Evolutionary conservation across 2,888 invertebrate species (phyloP).

Genomic region (Drosophila testacea): DNA sequence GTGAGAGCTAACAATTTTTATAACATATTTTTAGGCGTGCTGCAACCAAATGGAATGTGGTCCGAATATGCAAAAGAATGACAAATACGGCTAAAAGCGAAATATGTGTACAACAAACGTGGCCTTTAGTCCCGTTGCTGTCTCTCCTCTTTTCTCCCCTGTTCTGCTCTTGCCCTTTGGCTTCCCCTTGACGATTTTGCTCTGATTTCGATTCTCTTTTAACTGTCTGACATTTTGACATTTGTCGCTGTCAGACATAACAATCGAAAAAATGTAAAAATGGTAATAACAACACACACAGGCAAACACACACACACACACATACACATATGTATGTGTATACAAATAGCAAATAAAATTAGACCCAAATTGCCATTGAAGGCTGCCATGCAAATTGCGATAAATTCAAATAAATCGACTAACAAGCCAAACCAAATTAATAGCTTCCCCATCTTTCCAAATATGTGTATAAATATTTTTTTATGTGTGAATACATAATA

Average conservation of each 20-base stretch:
- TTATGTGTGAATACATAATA: background rate
- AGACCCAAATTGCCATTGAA: constrained; percentile 53
- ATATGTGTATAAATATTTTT: background rate
- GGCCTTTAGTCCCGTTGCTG: background rate
- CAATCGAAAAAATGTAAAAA: constrained; percentile 68
- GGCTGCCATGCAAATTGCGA: constrained; percentile 43
- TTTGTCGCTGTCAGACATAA: constrained; percentile 74
- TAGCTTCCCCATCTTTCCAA: constrained; percentile 8
- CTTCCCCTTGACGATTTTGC: constrained; percentile 18
- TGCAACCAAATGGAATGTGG: constrained; percentile 28
- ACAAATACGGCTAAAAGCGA: constrained; percentile 30
- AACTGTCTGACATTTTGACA: constrained; percentile 71
- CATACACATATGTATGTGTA: constrained; percentile 18
- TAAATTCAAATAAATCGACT: constrained; percentile 66
- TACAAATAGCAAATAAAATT: constrained; percentile 60
- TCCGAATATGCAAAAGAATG: constrained; percentile 21
- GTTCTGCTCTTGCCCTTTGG: background rate
- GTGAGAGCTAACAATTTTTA: constrained; percentile 36
- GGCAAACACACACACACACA: constrained; percentile 12
- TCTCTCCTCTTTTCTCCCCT: background rate
- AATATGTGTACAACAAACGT: constrained; percentile 33
- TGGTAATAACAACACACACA: constrained; percentile 51
- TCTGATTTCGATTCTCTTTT: constrained; percentile 34
- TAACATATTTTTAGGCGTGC: constrained; percentile 63
- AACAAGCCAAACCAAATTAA: constrained; percentile 46